Conservation (phyloP, 2,113 vertebrate genomes). For the Poeciliopsis turrubarensis region DNA sequence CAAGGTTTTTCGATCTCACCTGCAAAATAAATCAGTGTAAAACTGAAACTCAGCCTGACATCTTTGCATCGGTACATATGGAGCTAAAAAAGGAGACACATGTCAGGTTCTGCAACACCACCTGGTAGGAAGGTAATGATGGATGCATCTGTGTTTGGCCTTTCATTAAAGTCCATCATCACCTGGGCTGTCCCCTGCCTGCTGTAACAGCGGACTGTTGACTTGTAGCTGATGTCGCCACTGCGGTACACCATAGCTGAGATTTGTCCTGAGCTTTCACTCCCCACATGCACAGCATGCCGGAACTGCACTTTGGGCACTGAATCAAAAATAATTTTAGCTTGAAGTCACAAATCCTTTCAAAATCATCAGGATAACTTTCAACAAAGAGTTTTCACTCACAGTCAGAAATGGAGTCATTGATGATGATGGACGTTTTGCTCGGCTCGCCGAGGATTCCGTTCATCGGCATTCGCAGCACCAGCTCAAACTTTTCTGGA, state of each 20-base stretch:
- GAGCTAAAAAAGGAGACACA: neutral
- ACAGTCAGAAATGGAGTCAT: constrained; percentile 92
- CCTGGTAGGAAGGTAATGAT: constrained; percentile 89
- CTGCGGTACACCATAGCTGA: constrained; percentile 84
- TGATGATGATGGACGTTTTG: constrained; percentile 86
- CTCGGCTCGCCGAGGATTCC: constrained; percentile 89
- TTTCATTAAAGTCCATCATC: constrained; percentile 94
- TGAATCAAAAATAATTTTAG: constrained; percentile 54
- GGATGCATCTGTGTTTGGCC: constrained; percentile 91
- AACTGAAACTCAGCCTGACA: neutral
- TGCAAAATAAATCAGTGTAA: constrained; percentile 55
- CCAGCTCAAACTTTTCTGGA: constrained; percentile 88
- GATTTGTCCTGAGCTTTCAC: constrained; percentile 85
- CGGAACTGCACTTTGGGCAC: constrained; percentile 95
- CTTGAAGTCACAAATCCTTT: neutral
- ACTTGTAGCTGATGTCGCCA: constrained; percentile 85
- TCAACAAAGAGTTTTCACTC: constrained; percentile 64
- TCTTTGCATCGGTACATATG: neutral
- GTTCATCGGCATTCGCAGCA: constrained; percentile 90
- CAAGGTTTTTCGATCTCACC: constrained; percentile 92
- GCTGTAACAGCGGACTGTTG: constrained; percentile 92
- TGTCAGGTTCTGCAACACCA: constrained; percentile 53
- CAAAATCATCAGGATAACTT: neutral
- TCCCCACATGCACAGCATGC: constrained; percentile 80
- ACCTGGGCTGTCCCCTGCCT: constrained; percentile 94